Conservation (phyloP, 2,113 vertebrate genomes). For the Gnathonemus longibarbis region DNA sequence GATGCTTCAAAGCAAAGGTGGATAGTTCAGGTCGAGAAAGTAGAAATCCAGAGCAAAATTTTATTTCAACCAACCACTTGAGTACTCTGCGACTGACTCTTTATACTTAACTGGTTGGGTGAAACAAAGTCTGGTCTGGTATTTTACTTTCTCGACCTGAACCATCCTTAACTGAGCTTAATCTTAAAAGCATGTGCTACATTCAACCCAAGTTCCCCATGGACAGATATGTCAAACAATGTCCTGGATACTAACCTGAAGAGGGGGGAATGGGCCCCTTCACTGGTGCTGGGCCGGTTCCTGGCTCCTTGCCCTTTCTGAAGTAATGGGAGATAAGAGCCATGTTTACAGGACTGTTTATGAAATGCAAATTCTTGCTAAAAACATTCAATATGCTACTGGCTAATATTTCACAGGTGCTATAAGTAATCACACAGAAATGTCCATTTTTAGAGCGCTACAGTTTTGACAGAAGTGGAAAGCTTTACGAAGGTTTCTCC, state of each 20-base stretch:
- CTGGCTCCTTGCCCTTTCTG: slow-evolving; percentile 42
- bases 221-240: neutral
- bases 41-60: neutral
- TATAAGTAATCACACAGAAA: neutral
- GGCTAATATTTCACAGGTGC: neutral
- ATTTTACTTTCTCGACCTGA: neutral
- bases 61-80: neutral
- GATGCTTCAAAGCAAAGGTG: neutral
- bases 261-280: slow-evolving; percentile 29
- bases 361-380: neutral
- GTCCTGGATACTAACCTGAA: slow-evolving; percentile 31
- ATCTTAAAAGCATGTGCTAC: neutral
- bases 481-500: slow-evolving; percentile 73
- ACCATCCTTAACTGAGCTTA: neutral
- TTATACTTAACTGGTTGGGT: neutral
- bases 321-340: slow-evolving; percentile 2
- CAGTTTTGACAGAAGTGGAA: neutral
- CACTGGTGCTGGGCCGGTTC: slow-evolving; percentile 33
- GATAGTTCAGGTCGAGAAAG: neutral
- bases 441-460: neutral
- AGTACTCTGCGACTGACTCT: neutral
- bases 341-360: neutral
- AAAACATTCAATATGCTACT: neutral
- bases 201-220: neutral
- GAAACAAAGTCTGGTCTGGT: neutral